Conservation (phyloP, 2,797 vertebrate species). For the Onychomys arenicola region DNA sequence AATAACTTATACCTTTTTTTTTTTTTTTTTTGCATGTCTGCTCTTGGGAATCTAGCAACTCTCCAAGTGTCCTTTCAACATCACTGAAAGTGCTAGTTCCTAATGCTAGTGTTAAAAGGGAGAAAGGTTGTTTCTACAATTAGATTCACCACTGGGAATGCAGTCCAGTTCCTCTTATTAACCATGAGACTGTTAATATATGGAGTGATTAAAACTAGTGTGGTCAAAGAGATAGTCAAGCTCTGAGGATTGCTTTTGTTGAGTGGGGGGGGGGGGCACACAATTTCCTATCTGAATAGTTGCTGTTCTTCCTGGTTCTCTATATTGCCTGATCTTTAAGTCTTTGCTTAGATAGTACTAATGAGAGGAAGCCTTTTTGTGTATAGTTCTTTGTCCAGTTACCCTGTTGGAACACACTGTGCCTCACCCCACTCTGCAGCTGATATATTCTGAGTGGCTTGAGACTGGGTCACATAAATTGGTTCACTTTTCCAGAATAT, state of each 20-base stretch:
- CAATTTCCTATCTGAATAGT: neutral
- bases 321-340: neutral
- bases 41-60: neutral
- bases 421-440: neutral
- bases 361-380: neutral
- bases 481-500: slow-evolving; percentile 1
- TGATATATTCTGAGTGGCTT: neutral
- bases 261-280: neutral
- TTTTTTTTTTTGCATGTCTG: neutral
- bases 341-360: neutral
- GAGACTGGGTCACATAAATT: neutral
- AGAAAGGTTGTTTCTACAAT: neutral
- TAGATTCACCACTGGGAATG: neutral
- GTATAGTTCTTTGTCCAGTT: neutral
- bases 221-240: neutral
- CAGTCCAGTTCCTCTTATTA: neutral
- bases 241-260: neutral
- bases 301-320: neutral
- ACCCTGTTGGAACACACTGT: neutral
- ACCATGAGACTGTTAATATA: neutral
- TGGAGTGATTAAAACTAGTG: neutral
- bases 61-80: neutral
- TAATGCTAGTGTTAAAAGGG: neutral
- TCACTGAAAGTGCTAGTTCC: neutral
- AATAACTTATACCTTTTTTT: neutral